A percentile compares a stretch with the other conserved stretches of the same genome.
phyloP scores from a whole-genome alignment of 2,797 vertebrate genomes.

The Muraenolepis orangiensis region DNA sequence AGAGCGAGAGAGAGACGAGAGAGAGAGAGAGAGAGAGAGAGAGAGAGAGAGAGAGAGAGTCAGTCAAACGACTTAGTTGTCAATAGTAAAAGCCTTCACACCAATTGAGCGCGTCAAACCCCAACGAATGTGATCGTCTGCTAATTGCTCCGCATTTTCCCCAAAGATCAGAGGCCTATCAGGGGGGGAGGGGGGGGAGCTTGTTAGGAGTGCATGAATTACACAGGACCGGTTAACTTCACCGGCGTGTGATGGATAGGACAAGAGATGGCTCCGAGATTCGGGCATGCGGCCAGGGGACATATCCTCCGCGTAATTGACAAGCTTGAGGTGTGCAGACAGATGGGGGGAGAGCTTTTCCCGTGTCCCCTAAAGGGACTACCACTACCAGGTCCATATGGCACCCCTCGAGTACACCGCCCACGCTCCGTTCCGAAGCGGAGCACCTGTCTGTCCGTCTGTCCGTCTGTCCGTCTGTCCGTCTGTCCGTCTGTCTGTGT shows the following conservation, averaged over 20 bases:
- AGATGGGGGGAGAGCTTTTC: slow-evolving; percentile 59
- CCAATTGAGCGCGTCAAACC: not conserved
- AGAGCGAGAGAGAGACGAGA: too few relatives aligned
- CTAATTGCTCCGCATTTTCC: slow-evolving; percentile 43
- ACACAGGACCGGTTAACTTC: not conserved
- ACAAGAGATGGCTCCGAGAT: slow-evolving; percentile 32
- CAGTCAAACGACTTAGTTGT: not conserved
- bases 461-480: slow-evolving; percentile 28
- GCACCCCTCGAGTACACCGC: slow-evolving; percentile 46
- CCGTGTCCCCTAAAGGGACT: slow-evolving; percentile 44
- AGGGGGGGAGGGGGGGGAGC: too few relatives aligned
- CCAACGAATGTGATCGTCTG: slow-evolving; percentile 1
- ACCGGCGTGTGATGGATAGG: slow-evolving; percentile 8
- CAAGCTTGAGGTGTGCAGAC: slow-evolving; percentile 58
- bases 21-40: too few relatives aligned
- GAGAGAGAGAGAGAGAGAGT: too few relatives aligned
- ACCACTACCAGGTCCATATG: slow-evolving; percentile 44
- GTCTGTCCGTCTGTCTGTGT: slow-evolving; percentile 31
- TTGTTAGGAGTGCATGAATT: slow-evolving; percentile 13
- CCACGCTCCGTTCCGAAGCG: slow-evolving; percentile 44
- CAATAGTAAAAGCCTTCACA: not conserved
- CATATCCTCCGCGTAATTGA: slow-evolving; percentile 51
- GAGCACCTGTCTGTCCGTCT: too few relatives aligned
- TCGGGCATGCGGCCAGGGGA: slow-evolving; percentile 40
- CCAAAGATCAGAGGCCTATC: slow-evolving; percentile 30